A percentile compares a stretch with the other conserved stretches of the same genome.
phyloP scores from a whole-genome alignment of 1,140 invertebrate genomes.

The Achatina immaculata region DNA sequence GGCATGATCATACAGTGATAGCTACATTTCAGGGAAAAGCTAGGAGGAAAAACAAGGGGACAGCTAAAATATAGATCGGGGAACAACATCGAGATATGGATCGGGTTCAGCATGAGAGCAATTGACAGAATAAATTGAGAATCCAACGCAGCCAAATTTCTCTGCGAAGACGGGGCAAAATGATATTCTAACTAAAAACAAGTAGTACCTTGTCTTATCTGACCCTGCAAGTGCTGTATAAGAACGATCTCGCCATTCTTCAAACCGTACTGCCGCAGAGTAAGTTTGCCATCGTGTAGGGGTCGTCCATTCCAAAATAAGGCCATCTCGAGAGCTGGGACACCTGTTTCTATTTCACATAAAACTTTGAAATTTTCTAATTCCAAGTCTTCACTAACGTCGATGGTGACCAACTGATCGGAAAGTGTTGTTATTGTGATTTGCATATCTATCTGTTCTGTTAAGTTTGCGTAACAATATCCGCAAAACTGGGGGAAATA shows the following conservation, averaged over 20 bases:
- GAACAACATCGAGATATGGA: no score
- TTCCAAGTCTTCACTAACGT: conserved; percentile 93
- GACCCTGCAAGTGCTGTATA: conserved; percentile 75
- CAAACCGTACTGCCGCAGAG: conserved; percentile 82
- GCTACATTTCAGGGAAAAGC: no score
- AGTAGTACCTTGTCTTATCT: conserved; percentile 71
- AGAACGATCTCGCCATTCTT: conserved; percentile 90
- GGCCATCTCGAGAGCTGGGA: conserved; percentile 84
- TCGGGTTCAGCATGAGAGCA: no score
- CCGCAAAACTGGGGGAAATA: conserved; percentile 9
- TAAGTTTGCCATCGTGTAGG: conserved; percentile 85
- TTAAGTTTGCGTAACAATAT: neutral
- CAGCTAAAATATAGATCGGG: no score
- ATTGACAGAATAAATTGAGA: no score
- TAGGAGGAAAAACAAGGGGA: no score
- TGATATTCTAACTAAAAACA: no score
- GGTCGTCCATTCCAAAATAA: conserved; percentile 89
- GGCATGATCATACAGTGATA: no score
- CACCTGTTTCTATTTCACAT: conserved; percentile 87
- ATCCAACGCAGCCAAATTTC: no score
- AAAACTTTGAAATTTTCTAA: conserved; percentile 96
- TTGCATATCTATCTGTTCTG: conserved; percentile 86
- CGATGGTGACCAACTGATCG: conserved; percentile 89
- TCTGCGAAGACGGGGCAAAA: no score
- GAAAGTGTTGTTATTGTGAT: conserved; percentile 89